A percentile compares a stretch with the other conserved stretches of the same genome.
Conservation (phyloP, 2,888 invertebrate genomes). For the Acrocyrtus sp. region DNA sequence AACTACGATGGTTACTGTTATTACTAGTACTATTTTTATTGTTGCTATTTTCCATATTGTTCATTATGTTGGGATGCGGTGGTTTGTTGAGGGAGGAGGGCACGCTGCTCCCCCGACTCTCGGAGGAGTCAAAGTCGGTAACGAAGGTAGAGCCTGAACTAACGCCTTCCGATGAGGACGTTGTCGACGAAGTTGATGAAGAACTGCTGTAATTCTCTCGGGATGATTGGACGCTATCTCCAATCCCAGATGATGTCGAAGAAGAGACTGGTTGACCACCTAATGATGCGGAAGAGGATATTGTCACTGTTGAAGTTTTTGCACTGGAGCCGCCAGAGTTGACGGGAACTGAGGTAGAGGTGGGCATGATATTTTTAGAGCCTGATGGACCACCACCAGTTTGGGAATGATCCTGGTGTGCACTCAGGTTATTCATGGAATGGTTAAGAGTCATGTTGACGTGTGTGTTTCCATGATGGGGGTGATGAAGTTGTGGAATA, state of each 20-base stretch:
- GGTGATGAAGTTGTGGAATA: constrained; percentile 19
- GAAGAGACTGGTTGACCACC: neutral
- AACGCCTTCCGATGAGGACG: constrained; percentile 31
- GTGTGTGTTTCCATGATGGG: constrained; percentile 41
- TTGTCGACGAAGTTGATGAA: neutral
- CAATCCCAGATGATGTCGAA: neutral
- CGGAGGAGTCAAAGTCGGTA: constrained; percentile 52
- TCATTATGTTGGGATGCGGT: constrained; percentile 22
- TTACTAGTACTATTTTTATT: constrained; percentile 1
- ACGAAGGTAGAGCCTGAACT: constrained; percentile 51
- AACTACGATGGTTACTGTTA: constrained; percentile 20
- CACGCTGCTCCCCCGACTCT: constrained; percentile 34
- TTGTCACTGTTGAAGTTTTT: constrained; percentile 16
- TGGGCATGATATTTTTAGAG: constrained; percentile 7
- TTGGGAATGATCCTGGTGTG: constrained; percentile 8
- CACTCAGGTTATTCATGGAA: constrained; percentile 35
- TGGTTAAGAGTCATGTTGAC: constrained; percentile 46
- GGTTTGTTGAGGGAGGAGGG: constrained; percentile 39
- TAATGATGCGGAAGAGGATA: constrained; percentile 1
- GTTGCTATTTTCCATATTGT: constrained; percentile 17
- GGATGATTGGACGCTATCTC: neutral
- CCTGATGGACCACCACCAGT: neutral
- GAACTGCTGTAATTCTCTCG: constrained; percentile 17
- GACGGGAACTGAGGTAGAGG: constrained; percentile 16
- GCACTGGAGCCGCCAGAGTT: constrained; percentile 12